Percentiles rank a stretch among this genome's conserved stretches.
phyloP scores from a whole-genome alignment of 2,888 invertebrate species.

The Cancer borealis region DNA sequence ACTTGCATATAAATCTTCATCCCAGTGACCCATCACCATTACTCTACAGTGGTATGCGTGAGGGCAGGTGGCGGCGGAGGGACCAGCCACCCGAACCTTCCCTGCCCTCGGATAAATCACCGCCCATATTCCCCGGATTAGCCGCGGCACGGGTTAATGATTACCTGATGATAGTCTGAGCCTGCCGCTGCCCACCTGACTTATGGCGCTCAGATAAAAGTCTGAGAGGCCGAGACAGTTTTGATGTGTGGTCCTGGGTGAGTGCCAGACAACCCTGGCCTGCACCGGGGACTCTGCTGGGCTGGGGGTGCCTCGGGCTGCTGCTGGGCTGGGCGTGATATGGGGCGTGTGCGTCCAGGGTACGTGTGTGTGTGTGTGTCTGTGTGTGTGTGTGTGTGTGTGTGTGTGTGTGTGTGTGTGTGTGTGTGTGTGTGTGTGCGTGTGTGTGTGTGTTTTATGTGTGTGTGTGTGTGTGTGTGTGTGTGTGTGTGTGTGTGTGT shows the following conservation, averaged over 20 bases:
- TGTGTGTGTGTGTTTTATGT: neutral
- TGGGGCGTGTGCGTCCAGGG: neutral
- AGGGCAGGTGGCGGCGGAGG: constrained; percentile 2
- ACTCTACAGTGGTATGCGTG: neutral
- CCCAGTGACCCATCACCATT: neutral
- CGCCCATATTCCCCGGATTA: constrained; percentile 55
- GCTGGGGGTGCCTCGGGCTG: neutral
- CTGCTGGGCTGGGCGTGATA: neutral
- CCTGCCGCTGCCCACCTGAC: constrained; percentile 18
- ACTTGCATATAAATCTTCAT: neutral
- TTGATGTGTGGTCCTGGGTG: constrained; percentile 54
- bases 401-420: neutral
- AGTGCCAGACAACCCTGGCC: constrained; percentile 22
- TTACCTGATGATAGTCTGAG: constrained; percentile 5
- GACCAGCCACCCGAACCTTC: neutral
- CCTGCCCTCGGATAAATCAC: constrained; percentile 44
- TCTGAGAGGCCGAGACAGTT: constrained; percentile 54
- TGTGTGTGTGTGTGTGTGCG: neutral
- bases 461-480: constrained; percentile 27
- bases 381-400: neutral
- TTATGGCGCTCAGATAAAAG: constrained; percentile 49
- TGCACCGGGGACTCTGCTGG: neutral
- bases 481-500: constrained; percentile 5
- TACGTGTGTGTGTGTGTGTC: neutral
- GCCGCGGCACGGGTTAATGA: constrained; percentile 25